phyloP scores from a whole-genome alignment of 2,888 invertebrate genomes.

The Alcis repandata region DNA sequence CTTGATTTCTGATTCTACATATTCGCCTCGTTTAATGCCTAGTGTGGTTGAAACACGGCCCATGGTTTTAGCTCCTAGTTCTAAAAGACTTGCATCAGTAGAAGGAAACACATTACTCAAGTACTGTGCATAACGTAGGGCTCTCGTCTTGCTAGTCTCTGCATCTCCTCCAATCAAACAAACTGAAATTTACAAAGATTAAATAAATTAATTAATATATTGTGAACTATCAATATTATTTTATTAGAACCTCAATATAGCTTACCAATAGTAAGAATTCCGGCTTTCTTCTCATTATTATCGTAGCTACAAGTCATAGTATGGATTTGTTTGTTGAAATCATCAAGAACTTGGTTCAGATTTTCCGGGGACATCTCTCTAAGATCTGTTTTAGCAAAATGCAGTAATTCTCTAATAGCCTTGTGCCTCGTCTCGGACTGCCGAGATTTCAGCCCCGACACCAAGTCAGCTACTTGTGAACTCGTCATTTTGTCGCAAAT shows the following conservation, averaged over 20 bases:
- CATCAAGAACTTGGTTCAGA: slow-evolving; percentile 94
- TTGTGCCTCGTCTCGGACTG: slow-evolving; percentile 94
- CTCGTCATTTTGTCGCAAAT: slow-evolving; percentile 58
- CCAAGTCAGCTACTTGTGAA: slow-evolving; percentile 90
- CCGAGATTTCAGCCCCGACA: slow-evolving; percentile 94
- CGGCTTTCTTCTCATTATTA: slow-evolving; percentile 97
- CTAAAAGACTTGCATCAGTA: slow-evolving; percentile 95
- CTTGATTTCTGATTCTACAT: slow-evolving; percentile 98
- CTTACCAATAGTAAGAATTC: slow-evolving; percentile 95
- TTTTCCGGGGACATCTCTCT: slow-evolving; percentile 96
- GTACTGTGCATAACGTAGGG: slow-evolving; percentile 96
- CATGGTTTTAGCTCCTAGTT: slow-evolving; percentile 97
- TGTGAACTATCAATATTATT: background rate
- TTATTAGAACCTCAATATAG: slow-evolving; percentile 48
- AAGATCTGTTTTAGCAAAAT: slow-evolving; percentile 95
- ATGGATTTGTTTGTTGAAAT: slow-evolving; percentile 97
- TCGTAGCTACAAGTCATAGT: slow-evolving; percentile 97
- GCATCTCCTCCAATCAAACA: slow-evolving; percentile 97
- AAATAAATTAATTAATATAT: background rate
- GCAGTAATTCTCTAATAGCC: slow-evolving; percentile 94
- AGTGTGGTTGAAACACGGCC: slow-evolving; percentile 95
- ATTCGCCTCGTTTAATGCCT: slow-evolving; percentile 97
- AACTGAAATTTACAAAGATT: slow-evolving; percentile 84
- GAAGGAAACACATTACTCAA: slow-evolving; percentile 95
- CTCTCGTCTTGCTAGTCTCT: slow-evolving; percentile 94